phyloP scores from a whole-genome alignment of 2,888 invertebrate species.

The Meiosimyza decipiens region DNA sequence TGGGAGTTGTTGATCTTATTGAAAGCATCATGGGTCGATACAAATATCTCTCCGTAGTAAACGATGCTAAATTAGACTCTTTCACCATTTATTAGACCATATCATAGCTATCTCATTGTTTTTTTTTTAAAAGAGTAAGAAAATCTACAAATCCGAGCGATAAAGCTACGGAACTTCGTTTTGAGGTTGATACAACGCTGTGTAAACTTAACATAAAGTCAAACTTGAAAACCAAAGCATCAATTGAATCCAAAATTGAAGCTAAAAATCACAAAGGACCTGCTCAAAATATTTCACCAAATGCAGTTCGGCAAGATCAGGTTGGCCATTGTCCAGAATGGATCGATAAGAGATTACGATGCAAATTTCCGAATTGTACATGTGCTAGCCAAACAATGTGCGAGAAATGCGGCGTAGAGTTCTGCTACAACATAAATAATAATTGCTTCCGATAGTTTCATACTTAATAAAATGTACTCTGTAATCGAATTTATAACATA shows the following conservation, averaged over 20 bases:
- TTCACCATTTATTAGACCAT: too few species aligned
- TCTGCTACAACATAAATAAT: constrained; percentile 19
- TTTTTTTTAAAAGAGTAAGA: too few species aligned
- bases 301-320: constrained; percentile 38
- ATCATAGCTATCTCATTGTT: too few species aligned
- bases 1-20: too few species aligned
- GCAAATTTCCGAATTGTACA: constrained; percentile 37
- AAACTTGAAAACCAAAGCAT: not conserved
- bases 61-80: too few species aligned
- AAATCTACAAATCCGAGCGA: too few species aligned
- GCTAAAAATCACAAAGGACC: constrained; percentile 37
- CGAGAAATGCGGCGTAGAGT: constrained; percentile 24
- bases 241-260: not conserved
- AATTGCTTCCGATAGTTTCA: constrained; percentile 11
- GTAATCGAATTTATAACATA: too few species aligned
- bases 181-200: not conserved
- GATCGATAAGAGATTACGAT: constrained; percentile 33
- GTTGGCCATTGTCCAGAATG: constrained; percentile 38
- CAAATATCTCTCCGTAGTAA: too few species aligned
- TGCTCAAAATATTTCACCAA: constrained; percentile 38
- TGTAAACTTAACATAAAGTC: not conserved
- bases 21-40: too few species aligned
- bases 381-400: constrained; percentile 29
- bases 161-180: too few species aligned
- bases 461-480: not conserved